phyloP scores from a whole-genome alignment of 2,888 invertebrate genomes.

The Tyria jacobaeae region DNA sequence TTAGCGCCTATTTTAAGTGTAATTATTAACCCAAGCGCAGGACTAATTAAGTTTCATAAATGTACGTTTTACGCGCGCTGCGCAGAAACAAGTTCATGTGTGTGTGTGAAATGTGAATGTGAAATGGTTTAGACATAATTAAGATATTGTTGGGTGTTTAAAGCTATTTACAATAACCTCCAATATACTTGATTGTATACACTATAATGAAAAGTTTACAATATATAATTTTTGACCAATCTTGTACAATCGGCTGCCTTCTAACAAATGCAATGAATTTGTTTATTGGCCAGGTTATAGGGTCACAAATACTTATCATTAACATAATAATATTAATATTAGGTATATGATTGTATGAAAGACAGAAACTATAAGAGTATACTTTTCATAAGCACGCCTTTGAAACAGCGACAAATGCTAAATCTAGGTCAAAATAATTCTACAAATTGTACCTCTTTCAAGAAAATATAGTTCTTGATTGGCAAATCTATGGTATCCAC shows the following conservation, averaged over 20 bases:
- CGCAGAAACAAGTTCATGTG: conserved; percentile 15
- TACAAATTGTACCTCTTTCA: not conserved
- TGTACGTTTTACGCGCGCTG: conserved; percentile 27
- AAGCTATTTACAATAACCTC: too few species aligned
- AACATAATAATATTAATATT: too few species aligned
- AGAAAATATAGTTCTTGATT: conserved; percentile 14
- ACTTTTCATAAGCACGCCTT: too few species aligned
- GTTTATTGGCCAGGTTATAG: too few species aligned
- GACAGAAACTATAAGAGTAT: too few species aligned
- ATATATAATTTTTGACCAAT: too few species aligned
- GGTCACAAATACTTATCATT: too few species aligned
- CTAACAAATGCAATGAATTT: too few species aligned
- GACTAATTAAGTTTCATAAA: conserved; percentile 29
- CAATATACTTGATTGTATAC: too few species aligned
- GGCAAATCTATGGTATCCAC: conserved; percentile 18
- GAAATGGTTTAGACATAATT: not conserved
- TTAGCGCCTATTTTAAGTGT: conserved; percentile 20
- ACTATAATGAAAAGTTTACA: too few species aligned
- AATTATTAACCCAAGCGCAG: conserved; percentile 27
- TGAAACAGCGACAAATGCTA: not conserved
- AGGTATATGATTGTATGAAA: too few species aligned
- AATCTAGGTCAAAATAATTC: conserved; percentile 17
- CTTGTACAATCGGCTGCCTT: too few species aligned
- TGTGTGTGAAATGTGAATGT: not conserved
- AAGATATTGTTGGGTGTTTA: not conserved